phyloP scores from a whole-genome alignment of 2,797 vertebrate genomes.

The Tenualosa ilisha region DNA sequence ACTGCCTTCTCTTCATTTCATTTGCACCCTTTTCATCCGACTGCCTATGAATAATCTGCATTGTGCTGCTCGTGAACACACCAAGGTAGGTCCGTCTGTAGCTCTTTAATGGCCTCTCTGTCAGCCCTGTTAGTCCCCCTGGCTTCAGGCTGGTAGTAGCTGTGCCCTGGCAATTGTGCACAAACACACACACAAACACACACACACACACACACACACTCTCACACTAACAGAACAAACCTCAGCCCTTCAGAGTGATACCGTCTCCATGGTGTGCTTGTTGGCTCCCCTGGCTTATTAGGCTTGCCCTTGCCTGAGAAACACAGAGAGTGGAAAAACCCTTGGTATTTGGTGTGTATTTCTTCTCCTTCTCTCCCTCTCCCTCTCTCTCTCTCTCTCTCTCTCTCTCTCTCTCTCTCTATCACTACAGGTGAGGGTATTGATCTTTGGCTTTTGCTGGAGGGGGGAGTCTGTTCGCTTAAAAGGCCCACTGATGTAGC shows the following conservation, averaged over 20 bases:
- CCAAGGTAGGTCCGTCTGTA: neutral
- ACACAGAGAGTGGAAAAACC: conserved; percentile 5
- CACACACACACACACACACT: conserved; percentile 3
- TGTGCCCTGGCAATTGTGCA: neutral
- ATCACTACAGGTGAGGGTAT: conserved; percentile 62
- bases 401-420: neutral
- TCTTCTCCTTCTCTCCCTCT: neutral
- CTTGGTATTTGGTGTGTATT: neutral
- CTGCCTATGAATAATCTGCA: conserved; percentile 3
- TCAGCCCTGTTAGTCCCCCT: neutral
- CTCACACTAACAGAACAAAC: neutral
- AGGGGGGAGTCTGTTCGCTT: conserved; percentile 64
- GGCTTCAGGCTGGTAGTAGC: neutral
- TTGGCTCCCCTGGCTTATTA: conserved; percentile 15
- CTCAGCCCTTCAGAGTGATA: conserved; percentile 26
- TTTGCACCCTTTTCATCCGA: neutral
- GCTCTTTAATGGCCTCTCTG: neutral
- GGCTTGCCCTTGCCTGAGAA: conserved; percentile 4
- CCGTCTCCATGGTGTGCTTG: neutral
- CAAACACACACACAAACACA: neutral
- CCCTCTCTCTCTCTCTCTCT: neutral
- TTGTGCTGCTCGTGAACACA: neutral
- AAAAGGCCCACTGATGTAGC: conserved; percentile 63
- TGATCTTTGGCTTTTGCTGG: conserved; percentile 63
- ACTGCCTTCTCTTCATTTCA: neutral